Evolutionary conservation across 2,113 vertebrate genomes (phyloP), one percentile per base, ranked within the genome.

Genomic region (Poecile atricapillus): DNA sequence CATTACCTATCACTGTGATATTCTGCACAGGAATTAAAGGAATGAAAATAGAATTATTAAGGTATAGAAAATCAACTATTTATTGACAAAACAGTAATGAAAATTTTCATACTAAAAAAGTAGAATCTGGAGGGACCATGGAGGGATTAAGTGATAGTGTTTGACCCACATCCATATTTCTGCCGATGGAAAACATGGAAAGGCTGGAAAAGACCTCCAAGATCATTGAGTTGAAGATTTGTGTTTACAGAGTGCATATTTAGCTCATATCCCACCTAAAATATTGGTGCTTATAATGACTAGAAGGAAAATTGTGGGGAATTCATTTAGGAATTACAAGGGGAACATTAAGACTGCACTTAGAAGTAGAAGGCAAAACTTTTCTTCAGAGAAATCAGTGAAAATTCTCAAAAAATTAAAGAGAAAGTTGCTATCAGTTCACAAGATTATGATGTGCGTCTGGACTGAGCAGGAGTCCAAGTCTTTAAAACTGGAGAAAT

Each of bases 111-210:
- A 20, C 52, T 5, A 3, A 22, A 41, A 71, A 46, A 12, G 4
- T 2, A 18, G 6, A 39, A 71, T 39, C 28, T 17, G 16, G 35
- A 65, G 17, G 13, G 15, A 27, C 5, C 0, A 0, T 41, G n/a
- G 6, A 64, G 22, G 47, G 5, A 52, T 71, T 41, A 62, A 7
- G 0, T 21, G 35, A 14, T 27, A 13, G 5, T 24, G 8, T 62
- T 65, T 87, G 13, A 71, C 19, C 33, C 35, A 68, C 8, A 27
- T 4, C 4, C 15, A 8, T 5, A 15, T 69, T 90, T 83, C 56
- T 90, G 28, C 12, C n/a, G 31, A 39, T 47, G 49, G 15, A 76
- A 94, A 71, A 59, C 8, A 7, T 4, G 9, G 18, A 15, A 67
- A 59, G 1, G 8, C 12, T 74, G 60, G 44, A 53, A n/a, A 60